Percentiles rank a stretch among this genome's conserved stretches.
Conservation (phyloP, 2,888 invertebrate species). For the Micoletzkya japonica region DNA sequence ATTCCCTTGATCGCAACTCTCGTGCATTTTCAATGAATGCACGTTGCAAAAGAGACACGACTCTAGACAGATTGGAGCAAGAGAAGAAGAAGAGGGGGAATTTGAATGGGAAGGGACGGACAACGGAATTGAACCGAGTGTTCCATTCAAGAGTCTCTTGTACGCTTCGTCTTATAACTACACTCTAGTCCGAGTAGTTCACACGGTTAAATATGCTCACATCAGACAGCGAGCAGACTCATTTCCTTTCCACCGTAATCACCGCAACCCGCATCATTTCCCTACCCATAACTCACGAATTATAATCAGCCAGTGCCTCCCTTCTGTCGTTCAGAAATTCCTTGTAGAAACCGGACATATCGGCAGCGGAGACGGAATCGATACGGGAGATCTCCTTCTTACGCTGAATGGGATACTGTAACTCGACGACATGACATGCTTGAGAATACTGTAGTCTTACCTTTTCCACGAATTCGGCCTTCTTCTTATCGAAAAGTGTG, state of each 20-base stretch:
- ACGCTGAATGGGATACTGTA: slow-evolving; percentile 31
- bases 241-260: too few relatives aligned
- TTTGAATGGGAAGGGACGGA: too few relatives aligned
- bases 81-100: too few relatives aligned
- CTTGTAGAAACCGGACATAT: slow-evolving; percentile 56
- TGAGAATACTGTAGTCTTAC: neutral
- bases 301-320: slow-evolving; percentile 47
- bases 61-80: too few relatives aligned
- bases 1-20: too few relatives aligned
- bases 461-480: slow-evolving; percentile 40
- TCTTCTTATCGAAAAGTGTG: slow-evolving; percentile 46
- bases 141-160: too few relatives aligned
- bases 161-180: too few relatives aligned
- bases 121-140: too few relatives aligned
- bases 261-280: neutral
- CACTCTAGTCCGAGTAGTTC: too few relatives aligned
- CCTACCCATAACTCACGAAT: slow-evolving; percentile 40
- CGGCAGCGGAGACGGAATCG: slow-evolving; percentile 55
- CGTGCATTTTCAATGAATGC: too few relatives aligned
- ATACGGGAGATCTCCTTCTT: slow-evolving; percentile 48
- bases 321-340: slow-evolving; percentile 53
- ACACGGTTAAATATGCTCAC: too few relatives aligned
- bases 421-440: neutral
- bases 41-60: too few relatives aligned
- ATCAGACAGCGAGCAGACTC: neutral